Base-by-base conservation (phyloP, 92 coral and sea anemone genomes). In the Parazoanthus atlanticus region DNA sequence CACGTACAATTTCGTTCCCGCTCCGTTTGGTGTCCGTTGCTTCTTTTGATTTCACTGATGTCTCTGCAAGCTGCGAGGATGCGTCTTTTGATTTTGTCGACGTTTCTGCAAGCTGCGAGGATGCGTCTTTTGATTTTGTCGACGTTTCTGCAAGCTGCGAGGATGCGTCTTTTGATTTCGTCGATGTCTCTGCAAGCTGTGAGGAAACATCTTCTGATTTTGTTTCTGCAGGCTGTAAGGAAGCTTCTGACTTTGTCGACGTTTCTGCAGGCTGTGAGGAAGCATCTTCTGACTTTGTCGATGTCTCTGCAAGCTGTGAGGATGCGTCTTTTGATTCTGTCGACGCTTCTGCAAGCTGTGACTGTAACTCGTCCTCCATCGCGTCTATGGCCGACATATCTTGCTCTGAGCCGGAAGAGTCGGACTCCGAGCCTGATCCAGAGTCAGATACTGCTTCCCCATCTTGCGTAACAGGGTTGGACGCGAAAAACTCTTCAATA, bases 341-440 rank as follows among this genome's bases (percentile, higher is more conserved):
- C 21, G 74, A 9, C 38, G 40, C 32, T 12, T 65, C 38, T 43
- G 78, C 56, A 43, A 84, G 78, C 15, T 69, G 76, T 31, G 76
- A 84, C 54, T 84, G 78, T 9, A 84, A 15, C 77, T 84, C 87
- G 8, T 84, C 76, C 16, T 84, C 87, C 87, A 84, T 84, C 1
- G 78, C 78, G 70, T 84, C 87, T 70, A 84, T 69, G 23, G 77
- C 52, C 3, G 87, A 69, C 65, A 43, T 69, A 3, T 43, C 61
- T 29, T 84, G 77, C 30, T 41, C 87, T 11, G 78, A 46, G 8
- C 46, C 77, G 10, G 78, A 29, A 17, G 28, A 38, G 8, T 30
- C 67, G 25, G 66, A 70, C 26, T 30, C 87, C 49, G 38, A 28
- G 2, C 65, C 73, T 25, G 85, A 81, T 9, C 71, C 85, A 33